Conservation (phyloP, 2,797 vertebrate genomes). For the Sebastes iracundus region DNA sequence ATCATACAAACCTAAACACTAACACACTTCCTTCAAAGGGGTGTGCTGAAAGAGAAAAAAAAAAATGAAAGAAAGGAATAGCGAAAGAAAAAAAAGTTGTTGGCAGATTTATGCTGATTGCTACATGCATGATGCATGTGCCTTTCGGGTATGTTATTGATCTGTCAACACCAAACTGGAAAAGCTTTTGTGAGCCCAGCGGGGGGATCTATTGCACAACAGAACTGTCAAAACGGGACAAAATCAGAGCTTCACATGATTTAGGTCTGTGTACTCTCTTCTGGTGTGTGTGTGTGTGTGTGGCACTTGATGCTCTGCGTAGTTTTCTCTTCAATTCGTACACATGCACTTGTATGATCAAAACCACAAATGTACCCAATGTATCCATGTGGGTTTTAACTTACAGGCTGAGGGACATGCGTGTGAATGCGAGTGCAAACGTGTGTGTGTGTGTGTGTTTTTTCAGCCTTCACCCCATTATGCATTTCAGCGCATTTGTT, state of each 20-base stretch:
- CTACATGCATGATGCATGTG: background rate
- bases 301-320: background rate
- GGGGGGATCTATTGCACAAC: background rate
- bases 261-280: background rate
- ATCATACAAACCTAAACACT: background rate
- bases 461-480: slow-evolving; percentile 31
- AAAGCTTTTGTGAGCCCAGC: background rate
- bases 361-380: background rate
- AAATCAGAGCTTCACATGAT: background rate
- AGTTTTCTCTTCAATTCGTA: background rate
- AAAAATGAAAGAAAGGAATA: background rate
- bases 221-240: background rate
- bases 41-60: background rate
- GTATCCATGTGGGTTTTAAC: background rate
- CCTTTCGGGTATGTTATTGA: background rate
- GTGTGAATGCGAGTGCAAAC: background rate
- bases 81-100: background rate
- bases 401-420: background rate
- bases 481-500: slow-evolving; percentile 63
- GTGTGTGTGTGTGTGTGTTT: background rate
- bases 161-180: background rate
- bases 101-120: background rate
- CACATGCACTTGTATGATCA: background rate
- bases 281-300: background rate
- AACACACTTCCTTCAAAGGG: background rate